Evolutionary conservation across 2,113 vertebrate species (phyloP).

Genomic region (Chamaea fasciata): DNA sequence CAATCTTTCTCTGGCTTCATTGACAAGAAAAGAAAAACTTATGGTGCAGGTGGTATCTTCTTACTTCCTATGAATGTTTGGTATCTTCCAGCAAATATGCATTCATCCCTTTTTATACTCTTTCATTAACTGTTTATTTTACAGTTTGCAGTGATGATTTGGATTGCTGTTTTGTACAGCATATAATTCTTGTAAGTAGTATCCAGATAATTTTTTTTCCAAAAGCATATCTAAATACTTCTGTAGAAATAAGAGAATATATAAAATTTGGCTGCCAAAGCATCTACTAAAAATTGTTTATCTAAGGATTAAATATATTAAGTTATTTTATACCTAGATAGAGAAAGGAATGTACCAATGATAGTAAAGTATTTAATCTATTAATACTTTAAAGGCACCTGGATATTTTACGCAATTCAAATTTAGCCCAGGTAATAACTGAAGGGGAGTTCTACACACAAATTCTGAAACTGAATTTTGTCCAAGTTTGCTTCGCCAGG

Average conservation of each 20-base stretch:
- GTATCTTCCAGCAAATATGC: background rate
- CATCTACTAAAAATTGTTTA: constrained; percentile 17
- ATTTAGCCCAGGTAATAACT: background rate
- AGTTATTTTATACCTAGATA: constrained; percentile 53
- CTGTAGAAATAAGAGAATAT: constrained; percentile 21
- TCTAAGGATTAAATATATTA: constrained; percentile 50
- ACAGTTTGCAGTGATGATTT: constrained; percentile 10
- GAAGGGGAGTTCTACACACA: background rate
- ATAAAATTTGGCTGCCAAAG: constrained; percentile 36
- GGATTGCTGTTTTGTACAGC: constrained; percentile 9
- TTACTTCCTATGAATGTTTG: background rate
- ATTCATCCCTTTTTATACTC: constrained; percentile 8
- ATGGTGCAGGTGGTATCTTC: background rate
- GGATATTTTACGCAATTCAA: background rate
- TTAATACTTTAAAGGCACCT: constrained; percentile 38
- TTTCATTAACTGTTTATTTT: background rate
- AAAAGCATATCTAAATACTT: background rate
- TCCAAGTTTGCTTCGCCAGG: background rate
- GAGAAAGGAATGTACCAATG: constrained; percentile 35
- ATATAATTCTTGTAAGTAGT: background rate
- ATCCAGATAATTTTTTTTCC: background rate
- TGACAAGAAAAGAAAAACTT: background rate
- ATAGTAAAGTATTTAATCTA: constrained; percentile 64
- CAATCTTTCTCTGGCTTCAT: background rate
- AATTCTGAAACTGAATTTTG: background rate